Percentiles rank a stretch among this genome's conserved stretches.
Evolutionary conservation across 2,888 invertebrate species (phyloP).

Genomic region (Drosophila quinaria): DNA sequence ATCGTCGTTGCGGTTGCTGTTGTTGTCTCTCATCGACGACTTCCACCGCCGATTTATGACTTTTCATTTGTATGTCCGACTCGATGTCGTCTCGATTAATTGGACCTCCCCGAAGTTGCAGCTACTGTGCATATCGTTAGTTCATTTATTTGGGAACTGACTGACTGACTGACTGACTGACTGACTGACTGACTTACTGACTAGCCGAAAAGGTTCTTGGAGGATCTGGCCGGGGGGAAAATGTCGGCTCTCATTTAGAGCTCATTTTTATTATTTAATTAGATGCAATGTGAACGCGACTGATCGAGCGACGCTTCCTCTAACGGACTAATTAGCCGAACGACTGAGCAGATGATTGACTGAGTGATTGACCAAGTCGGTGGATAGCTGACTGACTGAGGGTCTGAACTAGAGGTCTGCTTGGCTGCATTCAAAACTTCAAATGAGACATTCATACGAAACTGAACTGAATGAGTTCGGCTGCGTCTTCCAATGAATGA

Average conservation of each 20-base stretch:
- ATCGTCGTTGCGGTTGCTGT: conserved; percentile 47
- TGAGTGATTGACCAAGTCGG: background rate
- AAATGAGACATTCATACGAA: no score
- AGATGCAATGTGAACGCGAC: conserved; percentile 36
- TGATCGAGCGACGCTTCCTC: background rate
- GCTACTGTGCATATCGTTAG: conserved; percentile 79
- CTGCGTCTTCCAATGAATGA: no score
- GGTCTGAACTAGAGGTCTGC: no score
- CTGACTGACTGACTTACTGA: background rate
- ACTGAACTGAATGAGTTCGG: no score
- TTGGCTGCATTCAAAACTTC: no score
- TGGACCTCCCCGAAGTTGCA: conserved; percentile 76
- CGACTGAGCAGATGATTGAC: conserved; percentile 13
- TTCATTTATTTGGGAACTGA: background rate
- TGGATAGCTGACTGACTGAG: background rate
- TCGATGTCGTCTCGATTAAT: conserved; percentile 73
- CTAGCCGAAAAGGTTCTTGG: conserved; percentile 2
- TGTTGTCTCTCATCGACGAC: conserved; percentile 44
- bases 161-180: background rate
- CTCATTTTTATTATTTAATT: conserved; percentile 68
- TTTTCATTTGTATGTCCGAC: conserved; percentile 80
- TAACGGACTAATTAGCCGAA: conserved; percentile 13
- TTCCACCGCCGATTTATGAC: conserved; percentile 69
- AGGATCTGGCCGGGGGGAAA: conserved; percentile 25
- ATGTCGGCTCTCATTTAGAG: conserved; percentile 46